phyloP scores from a whole-genome alignment of 2,888 invertebrate species.

The Glaucopsyche alexis region DNA sequence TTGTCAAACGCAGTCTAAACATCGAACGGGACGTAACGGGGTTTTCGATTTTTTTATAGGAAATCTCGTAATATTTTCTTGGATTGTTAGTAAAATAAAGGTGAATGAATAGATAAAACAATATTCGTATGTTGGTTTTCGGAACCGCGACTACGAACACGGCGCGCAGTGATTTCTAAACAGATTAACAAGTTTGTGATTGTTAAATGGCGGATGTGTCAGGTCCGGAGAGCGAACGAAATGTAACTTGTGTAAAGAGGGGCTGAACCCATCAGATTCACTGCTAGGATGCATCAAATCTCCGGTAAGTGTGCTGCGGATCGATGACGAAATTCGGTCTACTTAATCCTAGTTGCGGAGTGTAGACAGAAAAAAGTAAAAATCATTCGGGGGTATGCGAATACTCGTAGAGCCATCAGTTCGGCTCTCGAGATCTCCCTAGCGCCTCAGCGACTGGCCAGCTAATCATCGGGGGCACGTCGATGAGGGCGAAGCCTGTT shows the following conservation, averaged over 20 bases:
- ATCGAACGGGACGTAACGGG: conserved; percentile 55
- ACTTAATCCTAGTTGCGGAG: neutral
- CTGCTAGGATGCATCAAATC: conserved; percentile 58
- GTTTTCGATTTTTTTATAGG: conserved; percentile 50
- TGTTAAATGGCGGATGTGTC: conserved; percentile 61
- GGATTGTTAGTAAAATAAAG: neutral
- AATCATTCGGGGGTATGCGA: neutral
- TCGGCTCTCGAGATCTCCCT: neutral
- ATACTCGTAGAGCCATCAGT: neutral
- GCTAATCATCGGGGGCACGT: conserved; percentile 54
- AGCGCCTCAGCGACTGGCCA: neutral
- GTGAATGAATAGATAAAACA: neutral
- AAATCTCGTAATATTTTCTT: conserved; percentile 12
- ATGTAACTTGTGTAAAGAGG: conserved; percentile 65
- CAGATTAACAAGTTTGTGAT: conserved; percentile 54
- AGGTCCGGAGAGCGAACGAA: conserved; percentile 44
- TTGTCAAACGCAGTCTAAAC: conserved; percentile 55
- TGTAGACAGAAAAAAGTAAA: neutral
- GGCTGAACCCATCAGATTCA: conserved; percentile 47
- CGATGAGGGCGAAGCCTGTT: conserved; percentile 57
- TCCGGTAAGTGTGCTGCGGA: conserved; percentile 52
- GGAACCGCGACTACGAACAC: conserved; percentile 6
- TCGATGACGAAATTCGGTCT: neutral
- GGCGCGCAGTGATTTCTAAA: conserved; percentile 48
- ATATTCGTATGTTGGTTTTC: conserved; percentile 28